A percentile compares a stretch with the other conserved stretches of the same genome.
Evolutionary conservation across 2,888 invertebrate genomes (phyloP).

Genomic region (Synanthedon formicaeformis): DNA sequence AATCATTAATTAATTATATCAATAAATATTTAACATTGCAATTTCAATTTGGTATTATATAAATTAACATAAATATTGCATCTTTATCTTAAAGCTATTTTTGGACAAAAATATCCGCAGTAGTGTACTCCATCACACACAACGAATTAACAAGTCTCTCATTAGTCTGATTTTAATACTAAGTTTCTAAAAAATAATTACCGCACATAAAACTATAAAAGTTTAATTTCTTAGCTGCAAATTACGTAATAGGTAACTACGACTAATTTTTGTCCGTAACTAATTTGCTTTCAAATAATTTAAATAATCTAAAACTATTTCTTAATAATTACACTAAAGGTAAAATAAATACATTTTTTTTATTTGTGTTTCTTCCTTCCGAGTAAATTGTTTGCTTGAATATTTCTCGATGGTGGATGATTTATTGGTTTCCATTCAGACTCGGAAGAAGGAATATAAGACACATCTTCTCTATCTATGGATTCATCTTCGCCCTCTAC

Average conservation of each 20-base stretch:
- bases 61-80: conserved; percentile 6
- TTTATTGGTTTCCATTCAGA: conserved; percentile 66
- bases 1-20: conserved; percentile 23
- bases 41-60: conserved; percentile 45
- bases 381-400: conserved; percentile 18
- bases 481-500: conserved; percentile 36
- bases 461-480: conserved; percentile 52
- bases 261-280: neutral
- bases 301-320: neutral
- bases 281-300: neutral
- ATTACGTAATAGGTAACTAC: conserved; percentile 8
- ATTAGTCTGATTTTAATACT: no score
- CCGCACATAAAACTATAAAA: no score
- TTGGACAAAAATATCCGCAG: no score
- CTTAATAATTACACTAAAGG: neutral
- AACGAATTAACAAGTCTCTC: no score
- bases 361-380: conserved; percentile 26
- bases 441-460: conserved; percentile 35
- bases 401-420: conserved; percentile 33
- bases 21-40: conserved; percentile 34
- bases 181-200: no score
- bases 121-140: no score
- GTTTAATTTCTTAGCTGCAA: conserved; percentile 6
- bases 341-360: neutral
- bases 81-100: conserved; percentile 8